These are phyloP conservation scores for Theodoxus fluviatilis DNA, from an alignment of 2,888 invertebrate species.

Conservation along the genomic window DNA sequence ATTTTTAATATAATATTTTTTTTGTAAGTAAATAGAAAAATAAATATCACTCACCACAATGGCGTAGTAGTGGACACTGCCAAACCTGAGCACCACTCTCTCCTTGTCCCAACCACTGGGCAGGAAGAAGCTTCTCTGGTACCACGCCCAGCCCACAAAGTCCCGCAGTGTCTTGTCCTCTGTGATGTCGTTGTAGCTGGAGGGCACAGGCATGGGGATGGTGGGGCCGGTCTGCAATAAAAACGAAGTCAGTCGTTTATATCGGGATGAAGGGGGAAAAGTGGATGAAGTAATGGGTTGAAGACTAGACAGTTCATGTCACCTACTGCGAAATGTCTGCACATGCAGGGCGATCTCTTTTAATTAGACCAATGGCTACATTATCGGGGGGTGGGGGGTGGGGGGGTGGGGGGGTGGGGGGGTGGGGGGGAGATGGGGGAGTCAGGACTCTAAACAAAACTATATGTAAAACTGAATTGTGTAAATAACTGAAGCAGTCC, in stretches of 20 bases:
- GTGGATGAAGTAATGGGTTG: too few species aligned
- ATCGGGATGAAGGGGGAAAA: too few species aligned
- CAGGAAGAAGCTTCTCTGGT: constrained; percentile 87
- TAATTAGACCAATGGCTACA: too few species aligned
- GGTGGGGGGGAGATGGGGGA: background rate
- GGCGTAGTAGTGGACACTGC: constrained; percentile 90
- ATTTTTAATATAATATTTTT: too few species aligned
- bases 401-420: background rate
- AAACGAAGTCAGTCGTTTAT: too few species aligned
- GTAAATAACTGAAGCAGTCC: too few species aligned
- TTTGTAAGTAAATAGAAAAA: too few species aligned
- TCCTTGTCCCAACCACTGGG: constrained; percentile 76
- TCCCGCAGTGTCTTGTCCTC: constrained; percentile 78
- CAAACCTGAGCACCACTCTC: constrained; percentile 83
- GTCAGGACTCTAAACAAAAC: too few species aligned
- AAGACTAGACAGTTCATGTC: too few species aligned
- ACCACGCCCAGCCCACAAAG: constrained; percentile 97
- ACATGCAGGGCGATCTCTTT: too few species aligned
- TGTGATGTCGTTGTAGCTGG: constrained; percentile 93
- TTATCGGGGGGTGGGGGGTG: background rate
- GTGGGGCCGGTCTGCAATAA: constrained; percentile 70
- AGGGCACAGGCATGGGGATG: constrained; percentile 92
- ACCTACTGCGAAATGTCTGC: too few species aligned
- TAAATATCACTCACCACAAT: constrained; percentile 77
- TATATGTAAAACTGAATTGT: too few species aligned